A percentile compares a stretch with the other conserved stretches of the same genome.
These are phyloP conservation scores for Copidosoma floridanum DNA, from an alignment of 1,140 invertebrate species.

Conservation along the genomic window DNA sequence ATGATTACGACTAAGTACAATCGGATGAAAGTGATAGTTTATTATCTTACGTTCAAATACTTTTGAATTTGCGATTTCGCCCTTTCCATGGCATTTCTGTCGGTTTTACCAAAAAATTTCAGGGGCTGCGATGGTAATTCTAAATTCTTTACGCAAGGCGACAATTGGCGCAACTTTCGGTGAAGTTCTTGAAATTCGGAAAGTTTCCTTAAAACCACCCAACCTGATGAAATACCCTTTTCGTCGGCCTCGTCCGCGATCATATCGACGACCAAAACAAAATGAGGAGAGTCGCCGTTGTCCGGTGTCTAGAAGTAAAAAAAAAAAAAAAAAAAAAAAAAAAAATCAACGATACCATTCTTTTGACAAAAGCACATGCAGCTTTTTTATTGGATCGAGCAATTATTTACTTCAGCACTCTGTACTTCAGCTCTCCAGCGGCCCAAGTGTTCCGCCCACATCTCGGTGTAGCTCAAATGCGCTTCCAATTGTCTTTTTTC, in stretches of 20 bases:
- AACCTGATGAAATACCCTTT: constrained; percentile 70
- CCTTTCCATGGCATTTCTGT: constrained; percentile 75
- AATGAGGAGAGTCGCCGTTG: constrained; percentile 77
- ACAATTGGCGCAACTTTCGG: constrained; percentile 78
- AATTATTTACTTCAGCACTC: constrained; percentile 67
- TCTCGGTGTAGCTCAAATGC: constrained; percentile 81
- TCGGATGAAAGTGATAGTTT: too few relatives aligned
- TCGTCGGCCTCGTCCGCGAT: constrained; percentile 63
- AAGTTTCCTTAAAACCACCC: constrained; percentile 80
- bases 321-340: constrained; percentile 9
- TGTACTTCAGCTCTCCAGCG: constrained; percentile 81
- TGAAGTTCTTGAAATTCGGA: constrained; percentile 83
- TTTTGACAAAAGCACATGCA: too few relatives aligned
- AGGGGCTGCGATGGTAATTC: constrained; percentile 78
- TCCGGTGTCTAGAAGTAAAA: constrained; percentile 62
- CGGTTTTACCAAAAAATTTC: constrained; percentile 77
- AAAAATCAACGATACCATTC: too few relatives aligned
- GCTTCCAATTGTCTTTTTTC: constrained; percentile 78
- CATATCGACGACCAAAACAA: constrained; percentile 79
- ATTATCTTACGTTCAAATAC: constrained; percentile 75
- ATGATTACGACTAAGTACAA: too few relatives aligned
- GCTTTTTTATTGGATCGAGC: too few relatives aligned
- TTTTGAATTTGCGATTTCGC: constrained; percentile 80
- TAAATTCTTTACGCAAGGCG: constrained; percentile 74
- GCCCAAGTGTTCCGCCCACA: constrained; percentile 85